Percentiles rank a stretch among this genome's conserved stretches.
Conservation (phyloP, 2,113 vertebrate genomes). For the Cryptomyrus ogoouensis region DNA sequence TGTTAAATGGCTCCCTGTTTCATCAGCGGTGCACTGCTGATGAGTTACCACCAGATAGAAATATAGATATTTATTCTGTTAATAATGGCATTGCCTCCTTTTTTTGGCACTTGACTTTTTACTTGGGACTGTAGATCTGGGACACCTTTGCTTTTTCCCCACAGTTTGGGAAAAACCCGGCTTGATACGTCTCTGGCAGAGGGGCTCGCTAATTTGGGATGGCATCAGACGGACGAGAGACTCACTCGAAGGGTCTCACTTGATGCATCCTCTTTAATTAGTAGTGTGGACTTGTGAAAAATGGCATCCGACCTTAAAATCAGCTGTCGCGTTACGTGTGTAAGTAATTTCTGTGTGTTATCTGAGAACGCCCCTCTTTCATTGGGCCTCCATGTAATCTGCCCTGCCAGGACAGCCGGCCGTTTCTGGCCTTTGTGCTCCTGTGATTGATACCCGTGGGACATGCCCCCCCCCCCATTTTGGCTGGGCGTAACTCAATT, state of each 20-base stretch:
- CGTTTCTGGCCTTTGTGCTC: constrained; percentile 32
- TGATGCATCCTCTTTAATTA: not conserved
- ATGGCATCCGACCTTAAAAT: not conserved
- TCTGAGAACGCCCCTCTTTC: constrained; percentile 48
- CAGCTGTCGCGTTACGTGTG: not conserved
- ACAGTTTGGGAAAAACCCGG: not conserved
- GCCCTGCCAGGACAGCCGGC: constrained; percentile 37
- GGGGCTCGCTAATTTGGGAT: not conserved
- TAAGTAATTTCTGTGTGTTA: constrained; percentile 29
- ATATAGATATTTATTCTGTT: constrained; percentile 5
- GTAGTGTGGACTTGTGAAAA: not conserved
- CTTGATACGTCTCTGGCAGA: not conserved
- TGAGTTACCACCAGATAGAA: not conserved
- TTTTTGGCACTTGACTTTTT: not conserved
- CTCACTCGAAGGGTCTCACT: not conserved
- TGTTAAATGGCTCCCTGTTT: not conserved
- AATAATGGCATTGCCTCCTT: not conserved
- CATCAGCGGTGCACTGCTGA: not conserved
- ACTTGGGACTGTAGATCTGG: not conserved
- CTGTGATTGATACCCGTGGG: constrained; percentile 46
- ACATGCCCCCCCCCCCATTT: constrained; percentile 18
- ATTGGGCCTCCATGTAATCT: constrained; percentile 37
- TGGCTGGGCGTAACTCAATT: constrained; percentile 10
- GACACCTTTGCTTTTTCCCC: not conserved
- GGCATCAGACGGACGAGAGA: not conserved